Evolutionary conservation across 2,113 vertebrate genomes (phyloP).

Genomic region (Cyphomyrus discorhynchus): DNA sequence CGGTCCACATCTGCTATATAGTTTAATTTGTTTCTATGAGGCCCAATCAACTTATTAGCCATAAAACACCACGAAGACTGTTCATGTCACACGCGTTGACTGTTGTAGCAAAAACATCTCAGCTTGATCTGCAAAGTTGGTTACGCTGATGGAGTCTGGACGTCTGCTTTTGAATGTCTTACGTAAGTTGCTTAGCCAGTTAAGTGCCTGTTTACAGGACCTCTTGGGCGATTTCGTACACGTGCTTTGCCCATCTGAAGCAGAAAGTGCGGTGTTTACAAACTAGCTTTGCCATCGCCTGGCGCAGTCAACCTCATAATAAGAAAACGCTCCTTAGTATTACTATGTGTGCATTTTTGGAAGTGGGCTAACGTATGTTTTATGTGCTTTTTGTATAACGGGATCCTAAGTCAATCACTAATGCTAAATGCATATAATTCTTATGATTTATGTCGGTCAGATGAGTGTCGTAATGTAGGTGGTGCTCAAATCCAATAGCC

Average conservation of each 20-base stretch:
- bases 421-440: neutral
- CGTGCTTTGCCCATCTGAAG: conserved; percentile 40
- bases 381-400: neutral
- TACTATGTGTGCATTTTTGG: neutral
- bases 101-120: neutral
- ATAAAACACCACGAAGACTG: neutral
- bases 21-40: neutral
- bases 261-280: conserved; percentile 45
- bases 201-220: conserved; percentile 11
- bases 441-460: neutral
- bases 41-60: neutral
- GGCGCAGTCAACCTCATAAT: conserved; percentile 13
- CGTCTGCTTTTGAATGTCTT: neutral
- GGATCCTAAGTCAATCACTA: neutral
- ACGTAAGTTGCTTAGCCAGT: neutral
- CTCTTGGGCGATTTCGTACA: conserved; percentile 32
- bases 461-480: conserved; percentile 1
- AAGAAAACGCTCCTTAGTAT: neutral
- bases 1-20: neutral
- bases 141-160: neutral
- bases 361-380: neutral
- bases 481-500: conserved; percentile 3
- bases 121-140: neutral
- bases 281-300: conserved; percentile 25
- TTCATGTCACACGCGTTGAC: neutral